Evolutionary conservation across 2,113 vertebrate species (phyloP).

Genomic region (Brachyhypopomus gauderio): DNA sequence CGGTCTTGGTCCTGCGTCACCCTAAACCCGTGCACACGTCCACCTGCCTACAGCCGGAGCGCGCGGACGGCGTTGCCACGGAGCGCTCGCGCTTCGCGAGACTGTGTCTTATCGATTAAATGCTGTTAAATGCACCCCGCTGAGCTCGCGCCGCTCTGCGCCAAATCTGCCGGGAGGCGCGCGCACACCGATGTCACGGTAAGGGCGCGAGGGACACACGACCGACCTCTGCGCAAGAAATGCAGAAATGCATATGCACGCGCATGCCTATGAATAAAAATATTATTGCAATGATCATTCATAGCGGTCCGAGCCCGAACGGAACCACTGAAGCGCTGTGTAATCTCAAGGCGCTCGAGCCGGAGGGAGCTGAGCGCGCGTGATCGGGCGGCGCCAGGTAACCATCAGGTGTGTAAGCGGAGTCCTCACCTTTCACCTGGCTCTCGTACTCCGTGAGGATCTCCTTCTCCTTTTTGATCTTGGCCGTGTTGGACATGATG

Average conservation of each 20-base stretch:
- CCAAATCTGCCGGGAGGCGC: constrained; percentile 16
- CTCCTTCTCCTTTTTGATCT: constrained; percentile 89
- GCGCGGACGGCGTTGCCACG: constrained; percentile 36
- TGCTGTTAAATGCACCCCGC: background rate
- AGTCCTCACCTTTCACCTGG: constrained; percentile 85
- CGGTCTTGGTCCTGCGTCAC: background rate
- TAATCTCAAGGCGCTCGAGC: too few species aligned
- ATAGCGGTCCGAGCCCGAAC: too few species aligned
- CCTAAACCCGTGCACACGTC: background rate
- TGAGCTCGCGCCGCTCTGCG: constrained; percentile 29
- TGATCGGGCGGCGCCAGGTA: constrained; percentile 27
- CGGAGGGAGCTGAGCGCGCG: too few species aligned
- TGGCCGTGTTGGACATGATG: constrained; percentile 81
- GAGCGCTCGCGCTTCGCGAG: constrained; percentile 11
- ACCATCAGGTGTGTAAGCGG: constrained; percentile 40
- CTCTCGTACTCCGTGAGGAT: constrained; percentile 87
- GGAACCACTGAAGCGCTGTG: too few species aligned
- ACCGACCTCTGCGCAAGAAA: too few species aligned
- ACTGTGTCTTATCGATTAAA: constrained; percentile 12
- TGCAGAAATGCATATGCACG: too few species aligned
- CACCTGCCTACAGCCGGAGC: constrained; percentile 30
- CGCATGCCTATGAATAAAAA: too few species aligned
- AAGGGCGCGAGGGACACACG: background rate
- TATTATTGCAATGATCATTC: too few species aligned
- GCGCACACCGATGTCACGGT: background rate